Conservation (phyloP, 2,113 vertebrate genomes). For the Notothenia rossii region DNA sequence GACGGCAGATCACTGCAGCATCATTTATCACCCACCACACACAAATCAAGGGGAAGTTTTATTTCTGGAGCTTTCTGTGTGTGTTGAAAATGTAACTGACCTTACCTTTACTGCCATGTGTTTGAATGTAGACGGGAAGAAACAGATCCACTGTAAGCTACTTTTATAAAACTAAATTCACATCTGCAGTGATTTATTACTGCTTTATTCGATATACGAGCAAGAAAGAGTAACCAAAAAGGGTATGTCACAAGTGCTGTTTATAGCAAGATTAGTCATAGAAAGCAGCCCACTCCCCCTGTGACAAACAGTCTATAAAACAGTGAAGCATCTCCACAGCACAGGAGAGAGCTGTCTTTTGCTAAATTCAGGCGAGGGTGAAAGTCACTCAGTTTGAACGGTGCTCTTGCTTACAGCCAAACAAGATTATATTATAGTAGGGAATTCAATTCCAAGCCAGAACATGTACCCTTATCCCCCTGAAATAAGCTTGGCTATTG, state of each 20-base stretch:
- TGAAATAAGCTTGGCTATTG: constrained; percentile 54
- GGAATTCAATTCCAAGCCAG: constrained; percentile 53
- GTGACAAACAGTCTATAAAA: constrained; percentile 72
- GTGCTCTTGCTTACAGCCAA: constrained; percentile 41
- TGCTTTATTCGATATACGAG: constrained; percentile 36
- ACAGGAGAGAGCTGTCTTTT: constrained; percentile 52
- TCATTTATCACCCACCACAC: constrained; percentile 38
- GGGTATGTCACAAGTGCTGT: constrained; percentile 75
- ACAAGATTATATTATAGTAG: constrained; percentile 60
- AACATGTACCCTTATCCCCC: constrained; percentile 32
- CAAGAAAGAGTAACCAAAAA: constrained; percentile 65
- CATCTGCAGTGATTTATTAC: constrained; percentile 29
- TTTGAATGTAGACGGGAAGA: constrained; percentile 4
- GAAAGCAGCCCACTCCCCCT: constrained; percentile 73
- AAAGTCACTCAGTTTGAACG: constrained; percentile 25
- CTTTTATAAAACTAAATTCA: constrained; percentile 26
- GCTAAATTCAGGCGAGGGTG: constrained; percentile 19
- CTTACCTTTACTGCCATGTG: too few relatives aligned
- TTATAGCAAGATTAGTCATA: constrained; percentile 82
- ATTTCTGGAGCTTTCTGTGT: background rate
- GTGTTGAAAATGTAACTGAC: background rate
- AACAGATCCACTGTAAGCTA: constrained; percentile 17
- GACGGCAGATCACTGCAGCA: constrained; percentile 60
- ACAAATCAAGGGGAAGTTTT: constrained; percentile 29
- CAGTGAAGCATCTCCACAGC: constrained; percentile 52